phyloP scores from a whole-genome alignment of 1,140 invertebrate genomes.

The Ceratitis capitata region DNA sequence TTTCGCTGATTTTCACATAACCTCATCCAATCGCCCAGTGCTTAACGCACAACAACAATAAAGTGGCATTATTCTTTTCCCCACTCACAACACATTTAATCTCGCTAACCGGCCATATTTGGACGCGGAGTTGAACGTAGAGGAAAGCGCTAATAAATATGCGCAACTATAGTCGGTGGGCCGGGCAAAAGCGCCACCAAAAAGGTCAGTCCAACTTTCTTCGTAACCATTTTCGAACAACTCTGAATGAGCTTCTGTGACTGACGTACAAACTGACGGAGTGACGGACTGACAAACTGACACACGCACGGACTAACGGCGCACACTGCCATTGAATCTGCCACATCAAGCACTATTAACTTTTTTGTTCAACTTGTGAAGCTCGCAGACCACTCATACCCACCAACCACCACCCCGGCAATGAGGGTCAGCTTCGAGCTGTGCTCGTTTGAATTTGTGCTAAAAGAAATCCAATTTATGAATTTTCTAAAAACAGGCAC shows the following conservation, averaged over 20 bases:
- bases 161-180: not conserved
- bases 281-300: not conserved
- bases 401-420: too few species aligned
- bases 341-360: too few species aligned
- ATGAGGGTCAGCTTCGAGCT: not conserved
- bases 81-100: not conserved
- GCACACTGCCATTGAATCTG: too few species aligned
- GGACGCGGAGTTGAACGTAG: too few species aligned
- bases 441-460: not conserved
- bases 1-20: not conserved
- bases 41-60: not conserved
- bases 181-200: not conserved
- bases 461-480: constrained; percentile 29
- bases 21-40: not conserved
- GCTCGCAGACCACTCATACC: not conserved
- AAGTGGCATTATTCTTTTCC: not conserved
- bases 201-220: constrained; percentile 34
- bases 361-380: not conserved
- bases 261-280: not conserved
- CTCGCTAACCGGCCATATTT: not conserved
- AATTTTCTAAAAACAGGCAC: constrained; percentile 10
- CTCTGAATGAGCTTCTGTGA: too few species aligned
- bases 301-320: not conserved
- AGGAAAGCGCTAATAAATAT: not conserved
- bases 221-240: not conserved